A percentile compares a stretch with the other conserved stretches of the same genome.
These are phyloP conservation scores for Athene noctua DNA, from an alignment of 2,113 vertebrate species.

Conservation along the genomic window DNA sequence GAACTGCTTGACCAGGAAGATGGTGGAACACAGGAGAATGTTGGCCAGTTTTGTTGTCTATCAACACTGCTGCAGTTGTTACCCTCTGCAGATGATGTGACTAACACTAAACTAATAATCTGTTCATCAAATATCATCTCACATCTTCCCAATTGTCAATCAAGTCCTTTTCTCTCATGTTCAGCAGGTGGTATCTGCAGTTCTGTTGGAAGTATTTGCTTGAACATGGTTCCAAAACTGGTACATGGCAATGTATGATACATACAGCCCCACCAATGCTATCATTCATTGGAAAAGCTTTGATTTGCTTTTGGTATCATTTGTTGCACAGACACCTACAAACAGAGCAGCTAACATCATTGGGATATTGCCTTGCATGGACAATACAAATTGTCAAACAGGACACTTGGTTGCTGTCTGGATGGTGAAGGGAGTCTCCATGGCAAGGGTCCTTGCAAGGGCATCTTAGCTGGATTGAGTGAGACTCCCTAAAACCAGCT, in stretches of 20 bases:
- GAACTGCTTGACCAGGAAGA: background rate
- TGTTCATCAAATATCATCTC: background rate
- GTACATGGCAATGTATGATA: background rate
- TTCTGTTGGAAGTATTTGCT: background rate
- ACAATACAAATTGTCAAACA: background rate
- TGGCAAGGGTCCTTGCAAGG: background rate
- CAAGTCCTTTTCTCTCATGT: background rate
- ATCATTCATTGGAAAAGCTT: background rate
- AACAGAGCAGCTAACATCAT: background rate
- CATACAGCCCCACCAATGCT: background rate
- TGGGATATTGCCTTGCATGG: background rate
- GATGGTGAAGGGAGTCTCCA: background rate
- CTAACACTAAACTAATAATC: background rate
- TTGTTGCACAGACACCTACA: background rate
- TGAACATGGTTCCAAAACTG: background rate
- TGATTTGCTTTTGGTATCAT: background rate
- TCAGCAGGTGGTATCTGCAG: background rate
- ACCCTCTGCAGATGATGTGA: background rate
- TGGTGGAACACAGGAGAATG: background rate
- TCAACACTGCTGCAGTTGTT: rapidly evolving
- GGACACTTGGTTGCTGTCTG: background rate
- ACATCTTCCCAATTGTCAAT: background rate
- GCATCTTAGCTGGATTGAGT: background rate
- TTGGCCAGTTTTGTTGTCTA: background rate
- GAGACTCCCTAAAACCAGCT: background rate